These are phyloP conservation scores for Acanthisitta chloris DNA, from an alignment of 2,113 vertebrate genomes.

Conservation along the genomic window DNA sequence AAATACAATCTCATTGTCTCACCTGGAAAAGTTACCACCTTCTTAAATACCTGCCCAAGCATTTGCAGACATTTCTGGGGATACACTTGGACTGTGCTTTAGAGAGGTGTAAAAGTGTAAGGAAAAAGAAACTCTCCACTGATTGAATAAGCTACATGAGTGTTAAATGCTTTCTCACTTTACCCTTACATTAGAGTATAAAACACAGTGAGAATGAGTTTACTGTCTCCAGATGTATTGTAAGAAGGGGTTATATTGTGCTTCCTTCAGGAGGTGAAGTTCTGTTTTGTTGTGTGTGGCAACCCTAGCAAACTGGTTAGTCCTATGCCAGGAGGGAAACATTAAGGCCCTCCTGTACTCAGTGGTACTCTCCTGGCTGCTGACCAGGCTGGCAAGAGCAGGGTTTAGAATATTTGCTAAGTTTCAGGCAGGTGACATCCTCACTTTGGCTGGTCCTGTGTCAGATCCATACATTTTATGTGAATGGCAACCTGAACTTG, in stretches of 20 bases:
- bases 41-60: not conserved
- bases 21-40: not conserved
- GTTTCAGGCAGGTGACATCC: not conserved
- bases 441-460: fast-evolving
- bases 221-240: not conserved
- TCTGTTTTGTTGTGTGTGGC: not conserved
- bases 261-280: not conserved
- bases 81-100: not conserved
- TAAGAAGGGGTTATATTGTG: not conserved
- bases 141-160: not conserved
- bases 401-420: not conserved
- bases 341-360: not conserved
- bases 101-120: not conserved
- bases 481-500: not conserved
- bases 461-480: fast-evolving
- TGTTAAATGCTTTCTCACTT: not conserved
- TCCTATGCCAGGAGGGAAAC: not conserved
- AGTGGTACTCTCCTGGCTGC: not conserved
- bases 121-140: not conserved
- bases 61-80: not conserved
- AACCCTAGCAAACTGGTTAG: not conserved
- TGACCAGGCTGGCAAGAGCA: not conserved
- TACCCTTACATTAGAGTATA: not conserved
- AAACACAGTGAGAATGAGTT: not conserved
- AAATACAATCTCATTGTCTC: not conserved